Evolutionary conservation across 1,140 invertebrate genomes (phyloP).

Genomic region (Aphelenchoides besseyi): DNA sequence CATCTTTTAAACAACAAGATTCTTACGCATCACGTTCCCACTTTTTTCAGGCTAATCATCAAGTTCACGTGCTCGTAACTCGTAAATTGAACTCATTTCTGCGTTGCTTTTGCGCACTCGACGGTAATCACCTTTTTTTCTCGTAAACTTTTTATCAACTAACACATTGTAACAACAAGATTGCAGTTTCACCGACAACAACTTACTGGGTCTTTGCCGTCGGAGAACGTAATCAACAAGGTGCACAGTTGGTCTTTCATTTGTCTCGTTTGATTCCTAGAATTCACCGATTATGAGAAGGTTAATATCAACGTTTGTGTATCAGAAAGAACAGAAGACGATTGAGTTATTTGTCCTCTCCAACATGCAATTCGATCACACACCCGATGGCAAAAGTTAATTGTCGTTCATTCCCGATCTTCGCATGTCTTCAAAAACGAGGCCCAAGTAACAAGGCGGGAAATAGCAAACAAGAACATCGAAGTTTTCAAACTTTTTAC

Average conservation of each 20-base stretch:
- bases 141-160: neutral
- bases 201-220: constrained; percentile 42
- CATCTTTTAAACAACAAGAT: no score
- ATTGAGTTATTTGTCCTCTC: neutral
- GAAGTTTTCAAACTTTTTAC: no score
- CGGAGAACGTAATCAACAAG: constrained; percentile 48
- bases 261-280: constrained; percentile 12
- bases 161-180: neutral
- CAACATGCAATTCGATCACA: neutral
- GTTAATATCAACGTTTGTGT: neutral
- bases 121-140: neutral
- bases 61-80: no score
- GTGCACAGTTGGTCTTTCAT: constrained; percentile 52
- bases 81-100: neutral
- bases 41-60: no score
- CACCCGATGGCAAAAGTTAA: neutral
- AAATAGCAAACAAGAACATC: no score
- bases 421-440: neutral
- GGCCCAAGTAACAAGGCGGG: no score
- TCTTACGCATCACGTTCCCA: no score
- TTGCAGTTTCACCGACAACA: neutral
- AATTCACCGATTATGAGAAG: constrained; percentile 2
- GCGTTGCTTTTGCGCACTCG: neutral
- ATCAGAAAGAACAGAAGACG: no score
- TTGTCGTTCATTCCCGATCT: neutral